phyloP scores from a whole-genome alignment of 2,797 vertebrate genomes.

The Paramormyrops hopkinsi region DNA sequence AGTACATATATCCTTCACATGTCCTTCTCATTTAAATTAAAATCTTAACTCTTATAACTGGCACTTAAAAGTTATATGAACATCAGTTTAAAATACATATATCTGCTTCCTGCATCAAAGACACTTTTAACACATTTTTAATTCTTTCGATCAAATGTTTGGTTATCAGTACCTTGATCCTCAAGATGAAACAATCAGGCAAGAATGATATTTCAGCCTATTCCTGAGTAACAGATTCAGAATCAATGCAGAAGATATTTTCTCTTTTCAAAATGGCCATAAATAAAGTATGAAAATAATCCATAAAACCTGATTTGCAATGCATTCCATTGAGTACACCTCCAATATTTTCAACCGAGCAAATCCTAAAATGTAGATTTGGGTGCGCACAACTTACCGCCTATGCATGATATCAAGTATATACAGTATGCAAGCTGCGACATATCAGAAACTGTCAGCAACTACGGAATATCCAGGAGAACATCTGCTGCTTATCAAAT shows the following conservation, averaged over 20 bases:
- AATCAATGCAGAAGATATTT: neutral
- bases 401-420: neutral
- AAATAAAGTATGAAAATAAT: constrained; percentile 1
- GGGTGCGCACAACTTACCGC: neutral
- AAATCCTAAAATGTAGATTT: neutral
- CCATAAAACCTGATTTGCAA: neutral
- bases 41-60: neutral
- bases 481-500: constrained; percentile 81
- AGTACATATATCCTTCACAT: neutral
- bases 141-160: neutral
- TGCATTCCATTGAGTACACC: neutral
- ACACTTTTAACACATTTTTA: neutral
- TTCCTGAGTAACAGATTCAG: neutral
- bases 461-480: constrained; percentile 53
- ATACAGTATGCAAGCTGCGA: constrained; percentile 57
- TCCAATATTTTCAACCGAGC: neutral
- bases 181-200: neutral
- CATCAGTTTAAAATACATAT: neutral
- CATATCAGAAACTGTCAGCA: constrained; percentile 67
- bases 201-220: neutral
- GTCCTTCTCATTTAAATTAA: neutral
- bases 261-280: neutral
- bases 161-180: neutral
- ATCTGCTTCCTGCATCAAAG: neutral
- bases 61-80: neutral